Conservation (phyloP, 2,797 vertebrate species). For the Melanotaenia pygmaea region DNA sequence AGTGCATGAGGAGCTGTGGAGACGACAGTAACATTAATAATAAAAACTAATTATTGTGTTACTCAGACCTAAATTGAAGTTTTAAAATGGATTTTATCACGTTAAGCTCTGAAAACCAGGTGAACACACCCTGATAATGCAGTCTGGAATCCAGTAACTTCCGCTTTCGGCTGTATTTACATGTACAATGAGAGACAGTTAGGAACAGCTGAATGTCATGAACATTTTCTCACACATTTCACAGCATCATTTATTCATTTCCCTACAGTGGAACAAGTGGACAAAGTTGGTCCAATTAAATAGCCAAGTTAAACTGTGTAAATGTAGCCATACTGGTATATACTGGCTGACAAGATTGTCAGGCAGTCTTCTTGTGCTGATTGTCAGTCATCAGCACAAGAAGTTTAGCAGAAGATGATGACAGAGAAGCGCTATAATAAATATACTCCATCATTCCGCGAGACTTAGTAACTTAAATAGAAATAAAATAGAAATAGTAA, state of each 20-base stretch:
- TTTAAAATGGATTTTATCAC: no score
- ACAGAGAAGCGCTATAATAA: not conserved
- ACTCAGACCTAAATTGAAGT: not conserved
- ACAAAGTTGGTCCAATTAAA: not conserved
- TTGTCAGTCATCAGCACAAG: not conserved
- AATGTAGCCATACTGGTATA: not conserved
- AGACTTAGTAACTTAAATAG: no score
- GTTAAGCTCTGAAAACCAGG: not conserved
- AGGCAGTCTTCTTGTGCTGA: not conserved
- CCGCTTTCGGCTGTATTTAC: no score
- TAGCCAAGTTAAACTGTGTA: no score
- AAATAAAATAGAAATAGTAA: no score
- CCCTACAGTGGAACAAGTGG: not conserved
- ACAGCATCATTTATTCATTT: not conserved
- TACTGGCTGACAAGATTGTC: not conserved
- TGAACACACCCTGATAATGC: no score
- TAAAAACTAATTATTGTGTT: not conserved
- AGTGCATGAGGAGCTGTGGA: not conserved
- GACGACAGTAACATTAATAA: not conserved
- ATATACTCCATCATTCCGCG: not conserved
- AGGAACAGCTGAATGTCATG: no score
- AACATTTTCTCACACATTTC: not conserved
- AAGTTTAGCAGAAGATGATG: not conserved
- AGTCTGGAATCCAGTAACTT: no score
- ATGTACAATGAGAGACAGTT: no score